Evolutionary conservation across 2,113 vertebrate species (phyloP).

Genomic region (Dinomys branickii): DNA sequence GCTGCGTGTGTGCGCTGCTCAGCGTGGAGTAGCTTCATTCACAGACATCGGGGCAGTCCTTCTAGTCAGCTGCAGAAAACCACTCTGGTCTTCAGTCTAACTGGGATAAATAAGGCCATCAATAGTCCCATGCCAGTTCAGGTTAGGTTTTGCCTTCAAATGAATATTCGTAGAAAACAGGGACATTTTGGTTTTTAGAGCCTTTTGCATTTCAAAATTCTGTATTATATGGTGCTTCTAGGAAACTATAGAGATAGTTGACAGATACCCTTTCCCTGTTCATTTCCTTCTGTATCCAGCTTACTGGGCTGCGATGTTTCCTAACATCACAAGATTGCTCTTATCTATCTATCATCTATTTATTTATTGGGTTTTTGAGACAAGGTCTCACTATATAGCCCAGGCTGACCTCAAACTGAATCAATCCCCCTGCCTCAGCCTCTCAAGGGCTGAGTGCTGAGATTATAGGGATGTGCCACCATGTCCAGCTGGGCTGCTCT

Average conservation of each 20-base stretch:
- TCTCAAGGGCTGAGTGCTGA: background rate
- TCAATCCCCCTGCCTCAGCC: background rate
- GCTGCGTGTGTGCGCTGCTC: background rate
- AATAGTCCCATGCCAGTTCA: background rate
- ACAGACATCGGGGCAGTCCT: background rate
- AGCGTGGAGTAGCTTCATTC: background rate
- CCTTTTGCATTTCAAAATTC: slow-evolving; percentile 18
- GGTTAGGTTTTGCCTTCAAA: background rate
- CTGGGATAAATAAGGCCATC: background rate
- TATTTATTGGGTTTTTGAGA: background rate
- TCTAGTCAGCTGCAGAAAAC: background rate
- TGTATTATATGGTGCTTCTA: background rate
- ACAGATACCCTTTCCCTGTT: background rate
- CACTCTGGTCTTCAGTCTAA: background rate
- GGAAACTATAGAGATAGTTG: background rate
- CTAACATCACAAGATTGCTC: background rate
- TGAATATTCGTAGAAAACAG: background rate
- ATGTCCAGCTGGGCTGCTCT: background rate
- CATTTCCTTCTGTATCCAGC: background rate
- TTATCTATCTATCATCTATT: background rate
- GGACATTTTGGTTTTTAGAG: background rate
- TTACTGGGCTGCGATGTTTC: background rate
- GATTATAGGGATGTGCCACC: background rate
- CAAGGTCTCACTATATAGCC: background rate
- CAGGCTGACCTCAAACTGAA: background rate